These are phyloP conservation scores for Anneissia japonica DNA, from an alignment of 35 echinoderm and acorn worm genomes.

Conservation along the genomic window DNA sequence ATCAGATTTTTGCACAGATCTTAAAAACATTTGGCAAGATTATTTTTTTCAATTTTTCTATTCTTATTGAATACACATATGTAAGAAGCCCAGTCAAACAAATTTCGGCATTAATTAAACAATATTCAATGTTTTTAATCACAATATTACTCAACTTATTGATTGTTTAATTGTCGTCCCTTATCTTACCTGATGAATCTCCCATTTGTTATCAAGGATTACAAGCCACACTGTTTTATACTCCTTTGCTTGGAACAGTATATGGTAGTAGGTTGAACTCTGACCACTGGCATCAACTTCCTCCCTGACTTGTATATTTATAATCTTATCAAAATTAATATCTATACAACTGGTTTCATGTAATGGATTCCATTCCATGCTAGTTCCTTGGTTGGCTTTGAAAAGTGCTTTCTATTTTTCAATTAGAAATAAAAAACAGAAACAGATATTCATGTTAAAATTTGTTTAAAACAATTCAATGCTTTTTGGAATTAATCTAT, in stretches of 20 bases:
- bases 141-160: background rate
- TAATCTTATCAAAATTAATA: conserved; percentile 56
- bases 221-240: conserved; percentile 75
- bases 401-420: background rate
- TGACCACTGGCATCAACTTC: conserved; percentile 17
- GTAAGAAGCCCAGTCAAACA: background rate
- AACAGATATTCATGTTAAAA: too few relatives aligned
- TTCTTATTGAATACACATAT: background rate
- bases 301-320: conserved; percentile 74
- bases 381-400: background rate
- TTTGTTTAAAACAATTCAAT: too few relatives aligned
- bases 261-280: conserved; percentile 1
- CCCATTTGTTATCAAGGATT: conserved; percentile 39
- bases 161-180: background rate
- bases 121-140: background rate
- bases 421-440: background rate
- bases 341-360: conserved; percentile 46
- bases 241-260: conserved; percentile 79
- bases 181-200: conserved; percentile 72
- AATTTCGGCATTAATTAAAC: background rate
- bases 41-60: background rate
- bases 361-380: background rate
- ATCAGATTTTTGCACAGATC: background rate
- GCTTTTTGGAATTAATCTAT: too few relatives aligned
- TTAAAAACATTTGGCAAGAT: background rate